Percentiles rank a stretch among this genome's conserved stretches.
Evolutionary conservation across 2,113 vertebrate genomes (phyloP).

Genomic region (Ailuropoda melanoleuca): DNA sequence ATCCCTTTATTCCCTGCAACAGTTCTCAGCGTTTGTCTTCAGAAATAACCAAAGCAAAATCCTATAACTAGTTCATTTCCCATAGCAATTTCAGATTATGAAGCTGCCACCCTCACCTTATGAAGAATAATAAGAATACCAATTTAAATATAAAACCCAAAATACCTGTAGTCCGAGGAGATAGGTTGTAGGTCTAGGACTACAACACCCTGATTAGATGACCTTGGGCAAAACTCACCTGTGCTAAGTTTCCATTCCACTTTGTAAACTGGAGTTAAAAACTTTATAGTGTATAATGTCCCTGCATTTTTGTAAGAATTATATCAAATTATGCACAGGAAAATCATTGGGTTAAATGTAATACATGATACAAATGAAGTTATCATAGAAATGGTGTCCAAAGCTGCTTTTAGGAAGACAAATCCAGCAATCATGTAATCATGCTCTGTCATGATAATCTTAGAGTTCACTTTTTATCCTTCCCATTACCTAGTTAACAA

Average conservation of each 20-base stretch:
- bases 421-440: background rate
- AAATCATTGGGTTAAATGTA: background rate
- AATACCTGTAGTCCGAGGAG: background rate
- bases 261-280: constrained; percentile 2
- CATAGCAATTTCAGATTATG: background rate
- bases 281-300: background rate
- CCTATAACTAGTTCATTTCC: background rate
- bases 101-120: background rate
- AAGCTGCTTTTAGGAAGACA: background rate
- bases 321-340: background rate
- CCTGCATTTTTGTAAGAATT: background rate
- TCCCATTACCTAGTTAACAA: background rate
- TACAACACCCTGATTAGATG: background rate
- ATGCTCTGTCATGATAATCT: background rate
- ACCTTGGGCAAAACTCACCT: background rate
- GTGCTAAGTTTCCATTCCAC: background rate
- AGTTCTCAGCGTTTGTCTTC: background rate
- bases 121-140: background rate
- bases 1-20: background rate
- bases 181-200: background rate
- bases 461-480: background rate
- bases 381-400: background rate
- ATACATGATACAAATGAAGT: background rate
- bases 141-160: background rate
- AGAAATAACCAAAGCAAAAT: constrained; percentile 3